Evolutionary conservation across 2,888 invertebrate genomes (phyloP), one percentile per base, ranked within the genome.

Genomic region (Nymphalis c-album): DNA sequence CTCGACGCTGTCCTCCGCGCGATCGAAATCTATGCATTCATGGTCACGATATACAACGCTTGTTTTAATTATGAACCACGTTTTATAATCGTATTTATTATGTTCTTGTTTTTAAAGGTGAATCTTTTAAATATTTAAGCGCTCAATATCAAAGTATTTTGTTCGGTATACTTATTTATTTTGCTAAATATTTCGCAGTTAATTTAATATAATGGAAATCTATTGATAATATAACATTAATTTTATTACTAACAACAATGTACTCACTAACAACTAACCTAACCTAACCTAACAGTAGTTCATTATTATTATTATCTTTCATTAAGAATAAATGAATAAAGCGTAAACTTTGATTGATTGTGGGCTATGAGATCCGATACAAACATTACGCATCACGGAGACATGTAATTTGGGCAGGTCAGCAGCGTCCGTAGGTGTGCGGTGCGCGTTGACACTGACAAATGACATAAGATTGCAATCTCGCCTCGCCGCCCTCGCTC

Each of bases 391-490:
- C 64, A 55, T 57, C 53, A 69, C 61, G 69, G 66, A 70, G 71
- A 80, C 76, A 84, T 83, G 81, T 86, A 88, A 90, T 89, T 90
- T 88, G 81, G 85, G 82, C 82, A 86, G 88, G 87, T 88, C 88
- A 87, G 80, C 78, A 74, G 76, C 73, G 79, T 77, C 75, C 81
- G 88, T 87, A 87, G 88, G 88, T 84, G 86, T 83, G 77, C 78
- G 79, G 80, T 79, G 82, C 85, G 81, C 81, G 85, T 81, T 94
- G 95, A 95, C 95, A 95, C 94, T 95, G 95, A 95, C 95, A 95
- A 95, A 95, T 95, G 95, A 94, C 91, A 88, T 90, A 88, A 94
- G 95, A 95, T 95, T 94, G 93, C 93, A 94, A 95, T 95, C 95
- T 94, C 91, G 93, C 57, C 57, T 40, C 57, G 35, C 57, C 57